These are phyloP conservation scores for Lophura nycthemera DNA, from an alignment of 2,113 vertebrate genomes.

Conservation along the genomic window DNA sequence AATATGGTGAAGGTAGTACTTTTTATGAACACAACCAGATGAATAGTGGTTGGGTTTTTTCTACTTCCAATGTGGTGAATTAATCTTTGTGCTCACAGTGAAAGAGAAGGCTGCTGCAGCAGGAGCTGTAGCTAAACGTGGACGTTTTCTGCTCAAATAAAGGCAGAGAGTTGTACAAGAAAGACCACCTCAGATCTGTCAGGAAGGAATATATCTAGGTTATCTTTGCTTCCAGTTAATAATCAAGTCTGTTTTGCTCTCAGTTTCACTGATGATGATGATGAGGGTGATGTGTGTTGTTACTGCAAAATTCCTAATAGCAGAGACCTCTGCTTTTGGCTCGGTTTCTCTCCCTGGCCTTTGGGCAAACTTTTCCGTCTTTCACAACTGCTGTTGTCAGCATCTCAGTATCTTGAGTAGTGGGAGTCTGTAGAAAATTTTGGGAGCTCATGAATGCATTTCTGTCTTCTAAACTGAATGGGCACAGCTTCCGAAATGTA, in stretches of 20 bases:
- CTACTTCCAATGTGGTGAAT: background rate
- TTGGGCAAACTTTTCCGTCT: slow-evolving; percentile 31
- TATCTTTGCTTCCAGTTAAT: slow-evolving; percentile 38
- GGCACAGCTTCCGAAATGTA: background rate
- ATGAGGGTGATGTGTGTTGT: slow-evolving; percentile 5
- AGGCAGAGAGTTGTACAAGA: background rate
- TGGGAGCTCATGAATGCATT: background rate
- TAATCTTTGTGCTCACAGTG: slow-evolving; percentile 39
- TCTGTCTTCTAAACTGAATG: background rate
- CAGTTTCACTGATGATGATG: background rate
- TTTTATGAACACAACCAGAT: slow-evolving; percentile 24
- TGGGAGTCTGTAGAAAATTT: background rate
- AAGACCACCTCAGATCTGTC: slow-evolving; percentile 8
- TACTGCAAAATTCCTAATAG: background rate
- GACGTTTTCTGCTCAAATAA: slow-evolving; percentile 29
- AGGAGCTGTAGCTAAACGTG: background rate
- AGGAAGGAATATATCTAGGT: slow-evolving; percentile 3
- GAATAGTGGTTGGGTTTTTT: slow-evolving; percentile 10
- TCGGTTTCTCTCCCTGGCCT: background rate
- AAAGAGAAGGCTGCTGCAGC: slow-evolving; percentile 18
- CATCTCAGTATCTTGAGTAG: background rate
- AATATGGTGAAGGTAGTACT: background rate
- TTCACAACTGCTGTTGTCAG: background rate
- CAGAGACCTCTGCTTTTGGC: background rate
- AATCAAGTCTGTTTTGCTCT: background rate